These are phyloP conservation scores for Heteromyza rotundicornis DNA, from an alignment of 2,888 invertebrate species.

Conservation along the genomic window DNA sequence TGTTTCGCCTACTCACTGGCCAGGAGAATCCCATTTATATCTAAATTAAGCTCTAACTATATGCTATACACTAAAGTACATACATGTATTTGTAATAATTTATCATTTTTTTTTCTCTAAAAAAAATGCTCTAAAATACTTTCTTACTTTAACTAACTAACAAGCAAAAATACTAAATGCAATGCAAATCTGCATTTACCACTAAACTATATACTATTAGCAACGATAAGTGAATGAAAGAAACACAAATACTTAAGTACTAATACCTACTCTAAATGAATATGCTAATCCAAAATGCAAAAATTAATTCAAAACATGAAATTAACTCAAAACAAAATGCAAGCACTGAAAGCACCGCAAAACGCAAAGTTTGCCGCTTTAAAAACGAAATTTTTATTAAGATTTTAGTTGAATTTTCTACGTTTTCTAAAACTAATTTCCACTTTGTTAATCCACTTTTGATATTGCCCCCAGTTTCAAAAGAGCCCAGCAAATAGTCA, in stretches of 20 bases:
- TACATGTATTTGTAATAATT: conserved; percentile 10
- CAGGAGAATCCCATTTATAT: conserved; percentile 99
- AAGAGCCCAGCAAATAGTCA: too few species aligned
- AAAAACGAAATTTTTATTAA: too few species aligned
- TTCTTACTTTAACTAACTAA: conserved; percentile 16
- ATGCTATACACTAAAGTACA: conserved; percentile 8
- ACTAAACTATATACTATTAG: conserved; percentile 6
- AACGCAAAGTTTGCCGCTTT: too few species aligned
- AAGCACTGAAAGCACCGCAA: too few species aligned
- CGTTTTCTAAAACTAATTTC: too few species aligned
- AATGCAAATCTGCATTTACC: background rate
- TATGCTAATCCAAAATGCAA: too few species aligned
- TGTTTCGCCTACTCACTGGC: conserved; percentile 98
- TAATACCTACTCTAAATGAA: too few species aligned
- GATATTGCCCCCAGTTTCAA: too few species aligned
- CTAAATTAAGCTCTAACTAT: conserved; percentile 64
- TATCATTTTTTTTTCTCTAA: conserved; percentile 12
- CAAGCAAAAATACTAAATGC: background rate
- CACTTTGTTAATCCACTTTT: too few species aligned
- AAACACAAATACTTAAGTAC: background rate
- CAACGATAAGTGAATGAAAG: background rate
- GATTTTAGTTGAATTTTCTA: too few species aligned
- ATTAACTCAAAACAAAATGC: too few species aligned
- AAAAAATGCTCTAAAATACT: conserved; percentile 21
- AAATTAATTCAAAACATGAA: too few species aligned